These are phyloP conservation scores for Dicycla oo DNA, from an alignment of 2,888 invertebrate species.

Conservation along the genomic window DNA sequence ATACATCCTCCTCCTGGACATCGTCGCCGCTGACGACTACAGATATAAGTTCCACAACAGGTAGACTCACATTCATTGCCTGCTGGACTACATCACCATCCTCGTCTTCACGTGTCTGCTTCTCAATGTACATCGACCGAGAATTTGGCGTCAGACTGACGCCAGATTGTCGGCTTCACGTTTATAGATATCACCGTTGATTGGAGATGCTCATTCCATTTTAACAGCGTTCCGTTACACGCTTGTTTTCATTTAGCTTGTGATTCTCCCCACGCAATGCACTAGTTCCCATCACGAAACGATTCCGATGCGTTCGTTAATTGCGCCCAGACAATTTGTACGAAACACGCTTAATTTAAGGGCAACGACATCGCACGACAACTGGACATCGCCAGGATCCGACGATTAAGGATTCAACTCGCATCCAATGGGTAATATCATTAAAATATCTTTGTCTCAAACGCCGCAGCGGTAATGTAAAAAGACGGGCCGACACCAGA, in stretches of 20 bases:
- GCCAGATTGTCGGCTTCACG: constrained; percentile 74
- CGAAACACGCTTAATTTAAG: constrained; percentile 87
- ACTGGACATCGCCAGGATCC: constrained; percentile 78
- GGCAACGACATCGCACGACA: constrained; percentile 86
- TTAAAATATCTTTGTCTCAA: constrained; percentile 90
- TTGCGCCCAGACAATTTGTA: constrained; percentile 87
- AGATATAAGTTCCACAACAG: constrained; percentile 99
- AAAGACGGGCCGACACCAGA: constrained; percentile 84
- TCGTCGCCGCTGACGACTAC: constrained; percentile 99
- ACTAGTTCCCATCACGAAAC: constrained; percentile 85
- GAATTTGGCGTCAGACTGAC: constrained; percentile 70
- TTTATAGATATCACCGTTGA: constrained; percentile 82
- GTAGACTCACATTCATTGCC: constrained; percentile 86
- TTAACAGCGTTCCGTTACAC: constrained; percentile 79
- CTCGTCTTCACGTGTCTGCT: constrained; percentile 68
- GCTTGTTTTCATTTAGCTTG: constrained; percentile 87
- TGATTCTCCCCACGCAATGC: constrained; percentile 87
- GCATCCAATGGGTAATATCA: constrained; percentile 88
- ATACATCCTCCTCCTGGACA: constrained; percentile 99
- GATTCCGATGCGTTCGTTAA: constrained; percentile 83
- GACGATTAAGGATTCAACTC: constrained; percentile 88
- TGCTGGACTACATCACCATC: constrained; percentile 72
- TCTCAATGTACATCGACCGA: constrained; percentile 72
- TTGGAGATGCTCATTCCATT: constrained; percentile 82
- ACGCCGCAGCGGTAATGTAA: constrained; percentile 84